These are phyloP conservation scores for Callyntrura guangdongensis DNA, from an alignment of 2,888 invertebrate species.

Conservation along the genomic window DNA sequence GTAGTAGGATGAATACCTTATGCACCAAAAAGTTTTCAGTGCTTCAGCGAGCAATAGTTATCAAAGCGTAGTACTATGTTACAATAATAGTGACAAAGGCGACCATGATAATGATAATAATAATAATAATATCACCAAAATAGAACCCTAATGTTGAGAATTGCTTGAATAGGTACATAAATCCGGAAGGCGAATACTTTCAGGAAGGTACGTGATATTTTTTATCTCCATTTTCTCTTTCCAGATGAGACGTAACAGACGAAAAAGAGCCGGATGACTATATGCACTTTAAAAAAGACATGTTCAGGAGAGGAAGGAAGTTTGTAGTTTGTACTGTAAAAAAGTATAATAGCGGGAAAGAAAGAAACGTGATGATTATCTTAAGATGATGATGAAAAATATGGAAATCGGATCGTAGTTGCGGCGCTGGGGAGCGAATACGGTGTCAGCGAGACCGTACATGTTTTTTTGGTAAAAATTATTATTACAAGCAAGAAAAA, in stretches of 20 bases:
- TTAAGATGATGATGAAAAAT: slow-evolving; percentile 59
- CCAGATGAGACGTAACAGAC: neutral
- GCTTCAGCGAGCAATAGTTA: no score
- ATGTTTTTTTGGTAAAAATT: neutral
- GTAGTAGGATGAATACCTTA: no score
- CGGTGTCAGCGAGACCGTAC: neutral
- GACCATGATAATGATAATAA: slow-evolving; percentile 22
- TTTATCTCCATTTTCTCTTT: slow-evolving; percentile 60
- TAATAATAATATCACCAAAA: neutral
- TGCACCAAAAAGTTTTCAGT: no score
- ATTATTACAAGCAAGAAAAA: neutral
- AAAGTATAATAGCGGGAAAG: neutral
- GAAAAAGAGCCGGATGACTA: no score
- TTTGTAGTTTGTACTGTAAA: no score
- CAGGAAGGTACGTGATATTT: slow-evolving; percentile 2
- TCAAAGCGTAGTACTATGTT: neutral
- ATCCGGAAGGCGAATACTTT: slow-evolving; percentile 37
- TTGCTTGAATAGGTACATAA: slow-evolving; percentile 66
- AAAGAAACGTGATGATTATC: slow-evolving; percentile 48
- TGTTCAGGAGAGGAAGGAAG: neutral
- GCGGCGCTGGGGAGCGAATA: neutral
- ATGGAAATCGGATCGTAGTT: slow-evolving; percentile 57
- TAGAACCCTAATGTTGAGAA: slow-evolving; percentile 18
- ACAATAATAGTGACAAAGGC: slow-evolving; percentile 36
- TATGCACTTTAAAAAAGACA: neutral